phyloP scores from a whole-genome alignment of 2,888 invertebrate genomes.

The Harpalus rufipes region DNA sequence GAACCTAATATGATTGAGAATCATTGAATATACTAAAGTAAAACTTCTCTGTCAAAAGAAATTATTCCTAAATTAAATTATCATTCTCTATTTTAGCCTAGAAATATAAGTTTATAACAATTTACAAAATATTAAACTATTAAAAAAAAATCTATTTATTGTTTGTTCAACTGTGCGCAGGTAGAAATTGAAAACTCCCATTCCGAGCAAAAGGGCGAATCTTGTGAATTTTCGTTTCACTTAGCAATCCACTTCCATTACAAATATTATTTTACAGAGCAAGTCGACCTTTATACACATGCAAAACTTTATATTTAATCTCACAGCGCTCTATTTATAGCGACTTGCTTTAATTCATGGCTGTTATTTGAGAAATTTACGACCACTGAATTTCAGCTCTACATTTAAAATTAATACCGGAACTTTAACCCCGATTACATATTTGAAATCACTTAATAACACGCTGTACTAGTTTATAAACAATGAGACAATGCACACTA shows the following conservation, averaged over 20 bases:
- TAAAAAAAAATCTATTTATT: too few species aligned
- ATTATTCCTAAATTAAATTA: too few species aligned
- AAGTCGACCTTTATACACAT: slow-evolving; percentile 43
- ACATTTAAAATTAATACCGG: slow-evolving; percentile 46
- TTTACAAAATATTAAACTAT: too few species aligned
- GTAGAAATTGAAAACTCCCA: not conserved
- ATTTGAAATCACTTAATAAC: slow-evolving; percentile 49
- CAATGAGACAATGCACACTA: not conserved
- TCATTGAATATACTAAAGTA: too few species aligned
- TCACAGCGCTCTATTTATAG: slow-evolving; percentile 40
- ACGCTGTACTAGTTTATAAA: not conserved
- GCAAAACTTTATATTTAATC: slow-evolving; percentile 48
- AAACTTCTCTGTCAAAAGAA: too few species aligned
- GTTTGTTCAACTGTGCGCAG: not conserved
- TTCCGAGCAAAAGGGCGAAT: not conserved
- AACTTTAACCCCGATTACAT: slow-evolving; percentile 26
- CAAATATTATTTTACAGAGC: slow-evolving; percentile 44
- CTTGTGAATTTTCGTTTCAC: slow-evolving; percentile 13
- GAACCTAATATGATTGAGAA: too few species aligned
- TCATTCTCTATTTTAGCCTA: too few species aligned
- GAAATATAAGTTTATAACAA: too few species aligned
- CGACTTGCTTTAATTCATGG: slow-evolving; percentile 30
- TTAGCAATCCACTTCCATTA: slow-evolving; percentile 32
- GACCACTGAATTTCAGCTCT: slow-evolving; percentile 2
- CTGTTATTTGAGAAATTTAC: slow-evolving; percentile 49